Base-by-base conservation (phyloP, 2,113 vertebrate genomes). In the Toxotes jaculatrix region DNA sequence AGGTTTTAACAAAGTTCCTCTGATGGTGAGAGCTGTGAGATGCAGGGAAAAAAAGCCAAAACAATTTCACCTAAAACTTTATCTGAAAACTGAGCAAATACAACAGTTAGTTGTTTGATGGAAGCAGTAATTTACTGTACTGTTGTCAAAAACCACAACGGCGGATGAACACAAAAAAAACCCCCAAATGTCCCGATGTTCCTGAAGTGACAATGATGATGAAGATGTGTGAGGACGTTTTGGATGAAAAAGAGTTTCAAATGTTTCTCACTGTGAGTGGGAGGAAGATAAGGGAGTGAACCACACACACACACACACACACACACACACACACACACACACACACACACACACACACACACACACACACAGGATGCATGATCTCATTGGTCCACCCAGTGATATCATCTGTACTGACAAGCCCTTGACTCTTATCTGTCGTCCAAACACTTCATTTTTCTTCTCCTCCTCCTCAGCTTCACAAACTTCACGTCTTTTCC, bases 361-460 rank as follows among this genome's bases (percentile, higher is more conserved):
- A 68, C 23, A 69, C n/a, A 83, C 6, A 36, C 0, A 4, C 76
- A 77, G 23, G 55, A 19, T 31, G 36, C 67, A 89, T 92, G 89
- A 92, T 57, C 68, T 92, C 91, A 92, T 65, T 38, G 83, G 12
- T 69, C 81, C 89, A 73, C 87, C 74, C 86, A 17, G 40, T 89
- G 79, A 82, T 67, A 68, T 86, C 83, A 86, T 79, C 70, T 49
- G 38, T 53, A 34, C 63, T 34, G 65, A 81, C 31, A 70, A 83
- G 82, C 16, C 8, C 49, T 42, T 23, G 72, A 64, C 7, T 69
- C 47, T 78, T 74, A 69, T 79, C 84, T 59, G 32, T 69, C 17
- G 0, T n/a, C 23, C 43, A 34, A 63, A n/a, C 70, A 62, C 71
- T 23, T 21, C 1, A 45, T 66, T 74, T 70, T 32, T 55, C 73